Evolutionary conservation across 1,140 invertebrate species (phyloP).

Genomic region (Drosophila bocqueti): DNA sequence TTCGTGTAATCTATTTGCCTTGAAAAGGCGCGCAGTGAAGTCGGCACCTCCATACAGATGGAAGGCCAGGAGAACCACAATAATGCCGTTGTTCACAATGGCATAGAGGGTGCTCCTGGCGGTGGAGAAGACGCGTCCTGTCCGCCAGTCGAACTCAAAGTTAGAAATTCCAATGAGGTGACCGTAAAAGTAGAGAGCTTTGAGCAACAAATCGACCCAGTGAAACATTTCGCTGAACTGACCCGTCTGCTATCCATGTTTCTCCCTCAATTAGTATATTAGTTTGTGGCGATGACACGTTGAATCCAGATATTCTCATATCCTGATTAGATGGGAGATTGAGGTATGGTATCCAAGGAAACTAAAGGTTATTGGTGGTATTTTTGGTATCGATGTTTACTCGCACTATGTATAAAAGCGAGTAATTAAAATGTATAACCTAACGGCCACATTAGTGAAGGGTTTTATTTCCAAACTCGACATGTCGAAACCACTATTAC

Average conservation of each 20-base stretch:
- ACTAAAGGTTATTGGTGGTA: not conserved
- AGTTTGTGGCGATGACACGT: not conserved
- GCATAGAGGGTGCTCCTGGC: constrained; percentile 1
- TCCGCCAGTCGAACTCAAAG: constrained; percentile 37
- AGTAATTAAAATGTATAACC: not conserved
- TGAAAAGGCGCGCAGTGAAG: not conserved
- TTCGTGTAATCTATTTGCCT: constrained; percentile 8
- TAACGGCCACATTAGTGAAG: too few species aligned
- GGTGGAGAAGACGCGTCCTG: constrained; percentile 1
- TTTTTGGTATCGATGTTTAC: not conserved
- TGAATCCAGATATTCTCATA: not conserved
- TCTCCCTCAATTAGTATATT: not conserved
- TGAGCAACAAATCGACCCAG: constrained; percentile 10
- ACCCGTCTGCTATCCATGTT: not conserved
- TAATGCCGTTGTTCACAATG: not conserved
- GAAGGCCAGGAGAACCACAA: not conserved
- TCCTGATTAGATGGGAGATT: constrained; percentile 2
- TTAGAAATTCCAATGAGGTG: constrained; percentile 17
- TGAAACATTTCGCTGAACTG: constrained; percentile 15
- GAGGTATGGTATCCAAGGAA: not conserved
- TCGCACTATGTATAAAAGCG: not conserved
- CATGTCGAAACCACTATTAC: not conserved
- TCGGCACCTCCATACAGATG: not conserved
- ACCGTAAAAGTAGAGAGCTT: not conserved
- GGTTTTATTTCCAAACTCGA: not conserved